Conservation (phyloP, 2,797 vertebrate genomes). For the Sebastes cheni region DNA sequence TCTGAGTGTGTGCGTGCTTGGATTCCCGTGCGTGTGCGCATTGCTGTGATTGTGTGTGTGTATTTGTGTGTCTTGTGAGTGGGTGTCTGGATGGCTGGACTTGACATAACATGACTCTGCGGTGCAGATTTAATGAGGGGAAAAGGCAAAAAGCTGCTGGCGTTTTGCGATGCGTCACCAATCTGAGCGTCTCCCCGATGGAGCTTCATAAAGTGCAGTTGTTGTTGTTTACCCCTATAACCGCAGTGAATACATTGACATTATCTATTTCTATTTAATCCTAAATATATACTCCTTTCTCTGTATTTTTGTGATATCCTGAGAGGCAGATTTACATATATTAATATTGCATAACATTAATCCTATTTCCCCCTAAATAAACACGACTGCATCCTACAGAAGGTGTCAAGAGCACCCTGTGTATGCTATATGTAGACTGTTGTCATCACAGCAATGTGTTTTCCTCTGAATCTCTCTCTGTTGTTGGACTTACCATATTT, state of each 20-base stretch:
- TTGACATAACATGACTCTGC: constrained; percentile 56
- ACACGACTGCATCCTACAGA: not conserved
- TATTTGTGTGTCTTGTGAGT: not conserved
- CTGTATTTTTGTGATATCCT: not conserved
- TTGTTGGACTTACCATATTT: constrained; percentile 2
- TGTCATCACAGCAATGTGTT: not conserved
- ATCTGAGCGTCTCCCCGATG: not conserved
- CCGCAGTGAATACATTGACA: not conserved
- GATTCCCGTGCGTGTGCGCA: not conserved
- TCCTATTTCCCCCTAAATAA: constrained; percentile 8
- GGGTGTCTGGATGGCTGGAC: constrained; percentile 30
- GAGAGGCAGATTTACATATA: constrained; percentile 33
- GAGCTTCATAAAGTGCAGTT: constrained; percentile 8
- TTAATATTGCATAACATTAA: constrained; percentile 23
- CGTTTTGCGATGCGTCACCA: constrained; percentile 37
- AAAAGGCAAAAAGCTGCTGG: constrained; percentile 41
- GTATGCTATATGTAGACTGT: not conserved
- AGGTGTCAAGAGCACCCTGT: not conserved
- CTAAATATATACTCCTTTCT: not conserved
- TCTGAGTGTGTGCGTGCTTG: not conserved
- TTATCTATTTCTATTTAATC: constrained; percentile 14
- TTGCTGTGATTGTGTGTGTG: not conserved
- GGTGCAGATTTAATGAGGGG: constrained; percentile 60
- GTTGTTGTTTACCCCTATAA: constrained; percentile 29
- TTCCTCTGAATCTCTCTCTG: not conserved